Conservation (phyloP, 2,888 invertebrate species). For the Epiblema foenella region DNA sequence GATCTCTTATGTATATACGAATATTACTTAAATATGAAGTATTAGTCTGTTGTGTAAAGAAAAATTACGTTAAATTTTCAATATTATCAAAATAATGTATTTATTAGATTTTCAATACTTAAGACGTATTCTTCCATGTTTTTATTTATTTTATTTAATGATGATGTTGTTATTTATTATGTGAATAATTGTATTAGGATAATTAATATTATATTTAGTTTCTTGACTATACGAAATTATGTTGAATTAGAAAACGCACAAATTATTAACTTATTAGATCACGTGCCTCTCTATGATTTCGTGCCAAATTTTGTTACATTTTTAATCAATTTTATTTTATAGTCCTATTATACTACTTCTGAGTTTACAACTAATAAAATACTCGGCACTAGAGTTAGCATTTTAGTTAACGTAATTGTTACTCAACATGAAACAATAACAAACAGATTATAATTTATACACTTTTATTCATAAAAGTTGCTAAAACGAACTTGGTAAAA, state of each 20-base stretch:
- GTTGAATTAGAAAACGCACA: slow-evolving; percentile 1
- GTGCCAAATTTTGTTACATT: slow-evolving; percentile 41
- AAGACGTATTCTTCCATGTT: slow-evolving; percentile 13
- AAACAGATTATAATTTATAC: slow-evolving; percentile 3
- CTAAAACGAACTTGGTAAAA: neutral
- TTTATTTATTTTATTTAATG: neutral
- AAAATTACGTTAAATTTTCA: slow-evolving; percentile 3
- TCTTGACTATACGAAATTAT: neutral
- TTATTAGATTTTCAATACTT: slow-evolving; percentile 16
- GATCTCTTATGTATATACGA: slow-evolving; percentile 41
- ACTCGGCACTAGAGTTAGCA: slow-evolving; percentile 22
- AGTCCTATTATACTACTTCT: slow-evolving; percentile 21
- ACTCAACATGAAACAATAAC: slow-evolving; percentile 3
- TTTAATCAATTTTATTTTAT: slow-evolving; percentile 18
- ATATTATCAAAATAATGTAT: slow-evolving; percentile 11
- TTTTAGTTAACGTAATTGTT: slow-evolving; percentile 16
- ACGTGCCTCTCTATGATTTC: slow-evolving; percentile 34
- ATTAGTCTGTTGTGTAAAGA: slow-evolving; percentile 6
- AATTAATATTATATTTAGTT: neutral
- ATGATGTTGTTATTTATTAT: neutral
- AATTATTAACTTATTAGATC: neutral
- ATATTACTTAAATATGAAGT: slow-evolving; percentile 18
- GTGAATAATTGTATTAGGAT: neutral
- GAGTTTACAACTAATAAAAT: slow-evolving; percentile 27
- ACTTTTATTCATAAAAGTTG: slow-evolving; percentile 6